These are phyloP conservation scores for Phodopus roborovskii DNA, from an alignment of 2,113 vertebrate genomes.

Conservation along the genomic window DNA sequence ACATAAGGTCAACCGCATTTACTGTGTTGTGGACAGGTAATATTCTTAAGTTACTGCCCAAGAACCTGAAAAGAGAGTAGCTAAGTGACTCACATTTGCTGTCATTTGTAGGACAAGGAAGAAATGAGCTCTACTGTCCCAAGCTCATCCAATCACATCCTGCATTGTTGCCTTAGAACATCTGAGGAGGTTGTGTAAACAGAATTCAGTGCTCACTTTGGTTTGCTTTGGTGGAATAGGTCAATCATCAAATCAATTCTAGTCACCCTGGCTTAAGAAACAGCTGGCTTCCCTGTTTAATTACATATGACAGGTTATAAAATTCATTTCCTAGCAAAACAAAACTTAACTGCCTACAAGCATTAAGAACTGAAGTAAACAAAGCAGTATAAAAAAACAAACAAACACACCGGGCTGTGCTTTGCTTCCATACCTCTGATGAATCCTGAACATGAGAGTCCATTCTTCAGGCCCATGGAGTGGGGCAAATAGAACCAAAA, in stretches of 20 bases:
- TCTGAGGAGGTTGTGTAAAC: background rate
- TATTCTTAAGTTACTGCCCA: constrained; percentile 92
- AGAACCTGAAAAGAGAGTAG: constrained; percentile 88
- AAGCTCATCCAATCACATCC: background rate
- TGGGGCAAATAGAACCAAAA: constrained; percentile 91
- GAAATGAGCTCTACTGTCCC: background rate
- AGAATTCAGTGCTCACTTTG: constrained; percentile 47
- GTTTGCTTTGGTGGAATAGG: constrained; percentile 43
- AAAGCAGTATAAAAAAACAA: background rate
- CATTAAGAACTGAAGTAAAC: constrained; percentile 36
- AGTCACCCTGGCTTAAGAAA: constrained; percentile 22
- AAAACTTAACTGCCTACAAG: constrained; percentile 47
- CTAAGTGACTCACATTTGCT: background rate
- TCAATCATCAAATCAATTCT: constrained; percentile 30
- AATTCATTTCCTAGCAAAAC: constrained; percentile 68
- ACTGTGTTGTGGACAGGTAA: constrained; percentile 91
- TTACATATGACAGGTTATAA: constrained; percentile 61
- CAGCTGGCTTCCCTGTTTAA: constrained; percentile 44
- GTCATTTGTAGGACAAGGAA: background rate
- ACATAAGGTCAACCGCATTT: constrained; percentile 92
- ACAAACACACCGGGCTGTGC: background rate
- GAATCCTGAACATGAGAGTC: constrained; percentile 89
- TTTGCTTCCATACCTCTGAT: constrained; percentile 89
- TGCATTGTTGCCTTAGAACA: background rate
- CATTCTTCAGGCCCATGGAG: constrained; percentile 89